Conservation (phyloP, 64 coral and sea anemone species). For the Orbicella faveolata region DNA sequence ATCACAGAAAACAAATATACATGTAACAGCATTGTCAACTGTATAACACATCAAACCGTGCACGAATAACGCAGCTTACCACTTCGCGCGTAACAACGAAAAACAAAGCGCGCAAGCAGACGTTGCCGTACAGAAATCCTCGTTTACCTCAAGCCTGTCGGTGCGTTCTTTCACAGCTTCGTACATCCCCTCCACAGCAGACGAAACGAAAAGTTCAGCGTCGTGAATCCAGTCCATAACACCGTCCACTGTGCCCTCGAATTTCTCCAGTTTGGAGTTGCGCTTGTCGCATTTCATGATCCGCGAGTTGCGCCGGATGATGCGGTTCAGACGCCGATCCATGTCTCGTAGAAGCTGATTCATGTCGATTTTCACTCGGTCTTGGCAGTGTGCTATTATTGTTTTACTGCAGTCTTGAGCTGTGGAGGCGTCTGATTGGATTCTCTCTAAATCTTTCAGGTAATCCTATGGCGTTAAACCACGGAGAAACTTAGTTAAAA, state of each 20-base stretch:
- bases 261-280: conserved; percentile 81
- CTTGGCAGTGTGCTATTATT: conserved; percentile 52
- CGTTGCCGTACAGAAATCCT: not conserved
- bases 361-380: conserved; percentile 73
- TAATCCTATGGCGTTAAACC: conserved; percentile 51
- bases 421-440: conserved; percentile 64
- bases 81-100: not conserved
- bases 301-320: conserved; percentile 78
- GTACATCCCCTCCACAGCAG: conserved; percentile 67
- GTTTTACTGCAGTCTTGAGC: conserved; percentile 77
- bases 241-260: conserved; percentile 82
- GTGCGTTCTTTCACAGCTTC: conserved; percentile 66
- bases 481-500: not conserved
- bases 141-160: conserved; percentile 43
- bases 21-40: too few relatives aligned
- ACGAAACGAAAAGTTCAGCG: conserved; percentile 66
- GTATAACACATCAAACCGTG: too few relatives aligned
- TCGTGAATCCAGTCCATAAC: conserved; percentile 97
- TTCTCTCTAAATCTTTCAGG: conserved; percentile 78
- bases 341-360: conserved; percentile 61
- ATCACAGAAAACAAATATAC: too few relatives aligned
- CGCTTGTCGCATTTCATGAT: conserved; percentile 92
- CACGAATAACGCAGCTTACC: not conserved
- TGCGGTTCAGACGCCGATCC: conserved; percentile 80
- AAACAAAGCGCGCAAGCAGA: not conserved